Conservation (phyloP, 2,113 vertebrate genomes). For the Condylura cristata region DNA sequence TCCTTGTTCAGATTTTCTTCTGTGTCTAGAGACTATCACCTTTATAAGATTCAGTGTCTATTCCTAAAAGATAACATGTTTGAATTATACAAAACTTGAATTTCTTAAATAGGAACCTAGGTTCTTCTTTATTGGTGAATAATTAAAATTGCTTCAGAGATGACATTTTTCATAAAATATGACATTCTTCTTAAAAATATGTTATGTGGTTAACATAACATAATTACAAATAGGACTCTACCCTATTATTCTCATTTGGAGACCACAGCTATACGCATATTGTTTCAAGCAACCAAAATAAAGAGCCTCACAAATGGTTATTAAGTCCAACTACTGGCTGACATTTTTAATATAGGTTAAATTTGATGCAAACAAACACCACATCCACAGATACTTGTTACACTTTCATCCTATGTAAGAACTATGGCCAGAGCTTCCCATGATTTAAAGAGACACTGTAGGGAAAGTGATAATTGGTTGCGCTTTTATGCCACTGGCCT, state of each 20-base stretch:
- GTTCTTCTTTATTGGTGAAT: constrained; percentile 15
- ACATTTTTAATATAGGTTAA: not conserved
- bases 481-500: no score
- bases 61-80: constrained; percentile 60
- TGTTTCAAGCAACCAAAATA: not conserved
- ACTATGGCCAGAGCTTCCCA: not conserved
- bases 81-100: constrained; percentile 48
- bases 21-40: constrained; percentile 47
- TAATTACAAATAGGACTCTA: not conserved
- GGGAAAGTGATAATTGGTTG: no score
- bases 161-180: constrained; percentile 16
- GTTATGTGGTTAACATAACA: not conserved
- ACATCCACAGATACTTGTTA: not conserved
- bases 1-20: constrained; percentile 43
- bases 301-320: not conserved
- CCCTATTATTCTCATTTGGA: not conserved
- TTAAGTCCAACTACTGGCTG: not conserved
- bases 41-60: constrained; percentile 46
- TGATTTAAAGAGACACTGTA: constrained; percentile 11
- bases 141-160: constrained; percentile 55
- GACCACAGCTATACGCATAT: not conserved
- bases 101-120: constrained; percentile 34
- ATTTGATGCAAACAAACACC: not conserved
- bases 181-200: constrained; percentile 32
- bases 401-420: not conserved